These are phyloP conservation scores for Casuarius casuarius DNA, from an alignment of 2,113 vertebrate genomes.

Conservation along the genomic window DNA sequence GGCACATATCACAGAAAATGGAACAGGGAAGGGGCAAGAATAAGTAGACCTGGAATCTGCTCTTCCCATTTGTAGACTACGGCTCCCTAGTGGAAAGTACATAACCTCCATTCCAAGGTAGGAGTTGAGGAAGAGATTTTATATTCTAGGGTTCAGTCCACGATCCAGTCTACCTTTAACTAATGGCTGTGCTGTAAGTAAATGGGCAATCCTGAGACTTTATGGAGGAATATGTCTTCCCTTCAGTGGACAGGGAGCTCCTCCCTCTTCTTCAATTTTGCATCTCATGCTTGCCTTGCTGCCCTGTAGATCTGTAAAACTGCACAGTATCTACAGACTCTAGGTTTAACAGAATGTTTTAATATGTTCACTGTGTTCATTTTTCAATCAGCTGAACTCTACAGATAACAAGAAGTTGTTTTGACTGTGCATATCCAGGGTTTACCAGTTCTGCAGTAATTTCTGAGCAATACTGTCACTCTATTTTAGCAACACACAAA, in stretches of 20 bases:
- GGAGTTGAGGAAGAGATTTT: neutral
- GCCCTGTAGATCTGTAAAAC: neutral
- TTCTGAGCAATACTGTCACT: slow-evolving; percentile 10
- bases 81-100: neutral
- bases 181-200: neutral
- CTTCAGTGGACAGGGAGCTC: neutral
- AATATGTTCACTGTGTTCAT: neutral
- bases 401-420: neutral
- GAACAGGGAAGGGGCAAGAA: neutral
- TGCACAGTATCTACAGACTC: neutral
- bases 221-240: neutral
- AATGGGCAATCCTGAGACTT: neutral
- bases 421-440: neutral
- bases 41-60: neutral
- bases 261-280: neutral
- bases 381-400: slow-evolving; percentile 26
- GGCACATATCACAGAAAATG: neutral
- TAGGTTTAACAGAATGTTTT: neutral
- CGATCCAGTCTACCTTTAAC: neutral
- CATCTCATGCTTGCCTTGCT: neutral
- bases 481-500: neutral
- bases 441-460: neutral
- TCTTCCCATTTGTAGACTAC: neutral
- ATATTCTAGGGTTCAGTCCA: neutral
- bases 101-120: neutral